These are phyloP conservation scores for Pseudorasbora parva DNA, from an alignment of 2,113 vertebrate species.

Conservation along the genomic window DNA sequence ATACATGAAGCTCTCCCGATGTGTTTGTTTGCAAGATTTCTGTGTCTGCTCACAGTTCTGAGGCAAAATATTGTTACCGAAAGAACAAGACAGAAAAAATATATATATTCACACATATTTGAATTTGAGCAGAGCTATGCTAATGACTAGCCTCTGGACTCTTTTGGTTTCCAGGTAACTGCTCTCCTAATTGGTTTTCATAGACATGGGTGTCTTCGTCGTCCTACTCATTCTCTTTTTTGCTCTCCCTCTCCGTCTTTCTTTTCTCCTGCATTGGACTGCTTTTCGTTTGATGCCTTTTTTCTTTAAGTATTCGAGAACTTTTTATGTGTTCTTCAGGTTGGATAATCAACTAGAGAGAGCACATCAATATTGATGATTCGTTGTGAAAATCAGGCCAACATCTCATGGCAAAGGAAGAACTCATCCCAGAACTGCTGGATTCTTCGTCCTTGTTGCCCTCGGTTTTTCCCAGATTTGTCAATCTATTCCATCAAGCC, in stretches of 20 bases:
- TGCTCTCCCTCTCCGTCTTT: background rate
- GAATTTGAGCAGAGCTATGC: slow-evolving; percentile 61
- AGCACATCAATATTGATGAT: slow-evolving; percentile 39
- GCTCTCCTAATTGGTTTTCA: slow-evolving; percentile 63
- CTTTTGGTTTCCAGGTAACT: slow-evolving; percentile 72
- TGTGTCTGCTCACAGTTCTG: slow-evolving; percentile 40
- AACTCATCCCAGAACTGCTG: background rate
- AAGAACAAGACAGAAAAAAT: slow-evolving; percentile 38
- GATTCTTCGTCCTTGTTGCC: background rate
- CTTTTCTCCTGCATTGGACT: slow-evolving; percentile 16
- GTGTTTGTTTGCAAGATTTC: slow-evolving; percentile 42
- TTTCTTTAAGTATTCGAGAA: slow-evolving; percentile 6
- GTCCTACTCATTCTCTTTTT: slow-evolving; percentile 5
- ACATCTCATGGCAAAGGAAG: background rate
- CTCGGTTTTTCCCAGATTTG: background rate
- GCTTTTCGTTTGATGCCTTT: slow-evolving; percentile 4
- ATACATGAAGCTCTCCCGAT: slow-evolving; percentile 63
- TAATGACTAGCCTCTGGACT: slow-evolving; percentile 66
- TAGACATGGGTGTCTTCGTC: slow-evolving; percentile 45
- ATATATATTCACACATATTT: slow-evolving; percentile 61
- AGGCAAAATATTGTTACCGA: slow-evolving; percentile 43
- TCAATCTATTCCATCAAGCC: background rate
- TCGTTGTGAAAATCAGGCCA: slow-evolving; percentile 28
- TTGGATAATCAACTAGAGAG: slow-evolving; percentile 36
- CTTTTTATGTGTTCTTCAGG: slow-evolving; percentile 15